Conservation (phyloP, 2,888 invertebrate species). For the Cryptophagus acutangulus region DNA sequence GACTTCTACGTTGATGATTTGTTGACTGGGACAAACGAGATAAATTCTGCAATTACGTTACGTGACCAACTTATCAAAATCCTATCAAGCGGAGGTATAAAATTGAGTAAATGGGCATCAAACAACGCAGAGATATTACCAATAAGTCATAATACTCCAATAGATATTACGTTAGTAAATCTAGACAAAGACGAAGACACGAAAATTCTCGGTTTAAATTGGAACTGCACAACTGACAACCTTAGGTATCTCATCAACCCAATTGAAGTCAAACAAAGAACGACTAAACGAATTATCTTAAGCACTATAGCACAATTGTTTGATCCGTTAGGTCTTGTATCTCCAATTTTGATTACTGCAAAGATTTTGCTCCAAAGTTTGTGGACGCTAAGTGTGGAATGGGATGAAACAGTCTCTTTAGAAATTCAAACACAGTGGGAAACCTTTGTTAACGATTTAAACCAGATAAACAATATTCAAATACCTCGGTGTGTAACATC, state of each 20-base stretch:
- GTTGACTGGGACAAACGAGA: neutral
- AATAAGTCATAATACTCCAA: no score
- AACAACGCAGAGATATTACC: no score
- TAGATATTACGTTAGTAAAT: no score
- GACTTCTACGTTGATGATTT: constrained; percentile 1
- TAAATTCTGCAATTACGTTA: neutral
- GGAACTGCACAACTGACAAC: no score
- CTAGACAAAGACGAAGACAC: no score
- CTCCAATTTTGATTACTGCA: constrained; percentile 12
- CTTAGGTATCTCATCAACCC: no score
- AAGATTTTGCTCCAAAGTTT: constrained; percentile 19
- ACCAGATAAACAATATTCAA: neutral
- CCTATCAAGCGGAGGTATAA: neutral
- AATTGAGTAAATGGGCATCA: constrained; percentile 5
- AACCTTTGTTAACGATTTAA: neutral
- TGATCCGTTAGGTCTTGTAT: constrained; percentile 19
- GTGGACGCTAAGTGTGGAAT: constrained; percentile 14
- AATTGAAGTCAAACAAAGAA: no score
- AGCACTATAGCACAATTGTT: no score
- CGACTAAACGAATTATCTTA: no score
- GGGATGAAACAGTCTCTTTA: constrained; percentile 12
- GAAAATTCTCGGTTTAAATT: no score
- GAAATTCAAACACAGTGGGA: neutral
- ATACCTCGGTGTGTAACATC: constrained; percentile 10
- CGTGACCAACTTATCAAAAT: neutral